Evolutionary conservation across 2,113 vertebrate genomes (phyloP), one percentile per base, ranked within the genome.

Genomic region (Ailurus styani): DNA sequence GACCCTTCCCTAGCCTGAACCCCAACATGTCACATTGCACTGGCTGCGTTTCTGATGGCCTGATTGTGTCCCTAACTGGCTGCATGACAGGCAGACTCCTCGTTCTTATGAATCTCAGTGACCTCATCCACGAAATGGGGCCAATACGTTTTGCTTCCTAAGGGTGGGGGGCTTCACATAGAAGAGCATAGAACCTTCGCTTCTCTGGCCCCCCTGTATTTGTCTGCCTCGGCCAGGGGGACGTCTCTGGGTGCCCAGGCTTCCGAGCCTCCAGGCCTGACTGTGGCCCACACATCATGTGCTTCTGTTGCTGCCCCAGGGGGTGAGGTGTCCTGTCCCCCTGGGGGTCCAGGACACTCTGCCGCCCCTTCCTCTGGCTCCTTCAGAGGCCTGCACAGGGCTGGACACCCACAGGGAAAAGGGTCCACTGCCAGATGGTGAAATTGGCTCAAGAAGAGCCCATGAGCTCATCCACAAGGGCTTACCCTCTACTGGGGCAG

Each of bases 221-320:
- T 55, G 47, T 66, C 72, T 37, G 27, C 52, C 78, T 68, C 57
- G 12, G 2, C 70, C 17, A 54, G 52, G 57, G 82, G 52, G 86
- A 70, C 1, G 0, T 2, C 23, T 42, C 27, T 37, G 47, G 62
- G 55, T 0, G 14, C 47, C 17, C 3, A 1, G 6, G 27, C 52
- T 45, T n/a, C 2, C 2, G 29, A 42, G 31, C 57, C 21, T 50
- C 50, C 37, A 60, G 21, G 9, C 81, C 8, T 1, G 0, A 52
- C 64, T 31, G 42, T 64, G 77, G 13, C n/a, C 72, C 12, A 20
- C 6, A 13, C 52, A n/a, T 54, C 42, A 12, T 8, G 0, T 25
- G 34, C 6, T 34, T 45, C 72, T 72, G 57, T 1, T n/a, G 42
- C 34, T 66, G 31, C 23, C 52, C 29, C 11, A 17, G 3, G 31